Evolutionary conservation across 1,140 invertebrate species (phyloP), one percentile per base, ranked within the genome.

Genomic region (Drosophila sturtevanti): DNA sequence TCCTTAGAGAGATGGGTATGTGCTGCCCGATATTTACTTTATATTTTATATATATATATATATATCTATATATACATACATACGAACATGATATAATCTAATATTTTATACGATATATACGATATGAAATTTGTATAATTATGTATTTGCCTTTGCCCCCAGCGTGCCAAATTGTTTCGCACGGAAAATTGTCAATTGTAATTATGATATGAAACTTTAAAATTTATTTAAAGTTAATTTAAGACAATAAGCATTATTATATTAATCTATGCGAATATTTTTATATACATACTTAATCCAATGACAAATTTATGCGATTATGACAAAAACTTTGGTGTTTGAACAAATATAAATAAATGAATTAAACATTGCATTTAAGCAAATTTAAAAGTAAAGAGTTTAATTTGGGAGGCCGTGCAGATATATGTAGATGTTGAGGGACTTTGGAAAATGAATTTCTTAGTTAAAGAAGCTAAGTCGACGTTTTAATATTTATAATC

Each of bases 91-190:
- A 48, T 48, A 48, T 48, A 48, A 48, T 48, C 41, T 48, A 16
- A 48, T 48, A 44, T 44, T 18, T 16, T 44, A 48, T 48, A 48
- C 9, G 41, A 21, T 48, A 48, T 11, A 4, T 48, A 48, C 41
- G 16, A 60, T 22, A 21, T 34, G 24, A 65, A 72, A 14, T 44
- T 55, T 76, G 27, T 69, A 65, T 58, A 64, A 54, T 71, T 70
- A 48, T 48, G 16, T 48, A 21, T 21, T 48, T 21, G 16, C 41
- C 65, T 79, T 71, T 82, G 76, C 82, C 65, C 52, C 52, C 41
- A 73, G 78, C 75, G 82, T 87, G 82, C 82, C 84, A 89, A 89
- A 89, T 71, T 77, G 73, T 44, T 81, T 71, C 55, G 82, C 79
- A 54, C 67, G 78, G 68, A 81, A 81, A 75, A 86, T 75, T 74